phyloP scores from a whole-genome alignment of 2,113 vertebrate genomes.

The Telmatochromis brichardi region DNA sequence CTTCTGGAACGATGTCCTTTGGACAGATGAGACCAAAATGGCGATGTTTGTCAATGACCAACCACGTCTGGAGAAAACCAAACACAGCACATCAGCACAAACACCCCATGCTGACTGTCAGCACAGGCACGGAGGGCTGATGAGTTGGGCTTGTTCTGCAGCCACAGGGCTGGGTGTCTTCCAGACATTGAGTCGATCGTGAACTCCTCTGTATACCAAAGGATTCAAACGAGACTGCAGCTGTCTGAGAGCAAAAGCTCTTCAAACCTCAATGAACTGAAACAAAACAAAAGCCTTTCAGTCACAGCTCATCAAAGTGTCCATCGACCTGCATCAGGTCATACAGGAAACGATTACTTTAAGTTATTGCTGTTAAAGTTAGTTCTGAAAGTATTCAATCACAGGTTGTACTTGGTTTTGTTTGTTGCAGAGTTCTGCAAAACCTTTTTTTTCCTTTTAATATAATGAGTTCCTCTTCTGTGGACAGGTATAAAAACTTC shows the following conservation, averaged over 20 bases:
- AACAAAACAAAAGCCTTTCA: background rate
- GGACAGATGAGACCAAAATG: background rate
- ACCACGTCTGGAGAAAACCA: background rate
- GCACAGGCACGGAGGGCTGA: rapidly evolving
- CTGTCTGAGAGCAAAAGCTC: background rate
- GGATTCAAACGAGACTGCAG: background rate
- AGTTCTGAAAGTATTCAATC: background rate
- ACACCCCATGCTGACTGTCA: background rate
- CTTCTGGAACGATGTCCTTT: background rate
- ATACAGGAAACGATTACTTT: rapidly evolving
- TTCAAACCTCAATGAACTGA: background rate
- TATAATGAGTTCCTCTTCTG: background rate
- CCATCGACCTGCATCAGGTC: background rate
- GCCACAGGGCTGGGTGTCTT: background rate
- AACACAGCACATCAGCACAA: background rate
- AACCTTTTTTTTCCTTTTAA: rapidly evolving
- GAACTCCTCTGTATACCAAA: background rate
- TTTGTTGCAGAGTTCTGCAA: background rate
- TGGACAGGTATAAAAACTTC: background rate
- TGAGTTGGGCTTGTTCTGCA: background rate
- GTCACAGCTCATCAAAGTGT: background rate
- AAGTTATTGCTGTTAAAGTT: background rate
- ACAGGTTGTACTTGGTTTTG: background rate
- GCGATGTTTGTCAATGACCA: rapidly evolving
- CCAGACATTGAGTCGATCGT: rapidly evolving